Base-by-base conservation (phyloP, 1,140 invertebrate species). In the Cataglyphis hispanica region DNA sequence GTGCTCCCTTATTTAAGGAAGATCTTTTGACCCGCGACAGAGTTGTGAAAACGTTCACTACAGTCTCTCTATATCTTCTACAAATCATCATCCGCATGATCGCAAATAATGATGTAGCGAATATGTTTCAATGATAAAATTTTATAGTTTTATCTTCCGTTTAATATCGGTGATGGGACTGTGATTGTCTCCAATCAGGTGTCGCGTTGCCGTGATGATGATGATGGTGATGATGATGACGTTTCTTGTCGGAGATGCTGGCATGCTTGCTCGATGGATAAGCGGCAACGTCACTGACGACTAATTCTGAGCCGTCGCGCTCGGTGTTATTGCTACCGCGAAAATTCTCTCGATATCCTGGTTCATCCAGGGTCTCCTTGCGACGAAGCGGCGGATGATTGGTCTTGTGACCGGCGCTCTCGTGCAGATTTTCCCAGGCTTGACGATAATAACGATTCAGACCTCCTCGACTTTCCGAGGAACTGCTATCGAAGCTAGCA, bases 341-440 rank as follows among this genome's bases (percentile, higher is more conserved):
- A 86, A 92, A 94, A 75, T 95, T 95, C 63, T 96, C 96, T 81
- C 96, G 92, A 77, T 94, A 95, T 53, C 94, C 96, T 37, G 96
- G 96, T 90, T 97, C 96, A 93, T 97, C 97, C 86, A 97, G 92
- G 31, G 97, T 97, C 88, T 97, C 97, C 93, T 97, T 97, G 64
- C 97, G 96, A 53, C 96, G 94, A 13, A 97, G 94, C 1, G 96
- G 95, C 58, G 96, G 95, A 90, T 96, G 96, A 69, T 95, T 95
- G 27, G 96, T 94, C 91, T 96, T 96, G 63, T 96, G 96, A 34
- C 97, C 96, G 13, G 97, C 96, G 19, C 97, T 97, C 94, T 98
- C 97, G 92, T 98, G 98, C 5, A 99, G 96, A 93, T 98, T 98
- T 91, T 98, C 98, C 98, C 98, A 99, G 5, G 98, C 98, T 93